These are phyloP conservation scores for Caretta caretta DNA, from an alignment of 2,113 vertebrate genomes.

Conservation along the genomic window DNA sequence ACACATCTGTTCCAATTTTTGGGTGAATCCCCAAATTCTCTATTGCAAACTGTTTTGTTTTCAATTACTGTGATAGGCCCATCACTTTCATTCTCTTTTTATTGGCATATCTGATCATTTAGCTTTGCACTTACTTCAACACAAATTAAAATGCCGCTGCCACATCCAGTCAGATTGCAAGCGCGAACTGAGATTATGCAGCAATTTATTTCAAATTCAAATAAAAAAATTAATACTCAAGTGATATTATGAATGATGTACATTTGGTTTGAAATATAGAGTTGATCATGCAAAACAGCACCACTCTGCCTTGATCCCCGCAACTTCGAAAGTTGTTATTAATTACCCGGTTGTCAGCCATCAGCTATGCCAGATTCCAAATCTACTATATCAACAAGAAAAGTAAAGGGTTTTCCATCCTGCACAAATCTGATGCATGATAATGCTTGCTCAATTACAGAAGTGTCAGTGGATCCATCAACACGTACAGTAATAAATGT, in stretches of 20 bases:
- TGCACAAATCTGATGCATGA: neutral
- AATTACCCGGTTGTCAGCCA: neutral
- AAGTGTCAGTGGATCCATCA: neutral
- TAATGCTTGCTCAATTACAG: neutral
- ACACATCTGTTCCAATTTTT: neutral
- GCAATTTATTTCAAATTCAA: neutral
- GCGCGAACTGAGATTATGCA: neutral
- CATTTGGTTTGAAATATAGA: neutral
- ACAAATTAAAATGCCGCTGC: neutral
- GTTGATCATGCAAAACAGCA: neutral
- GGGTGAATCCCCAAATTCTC: neutral
- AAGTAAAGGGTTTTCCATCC: neutral
- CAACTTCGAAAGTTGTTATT: neutral
- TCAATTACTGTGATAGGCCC: neutral
- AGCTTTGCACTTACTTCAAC: neutral
- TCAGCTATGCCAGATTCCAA: neutral
- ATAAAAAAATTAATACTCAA: neutral
- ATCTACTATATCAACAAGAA: neutral
- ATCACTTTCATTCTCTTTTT: neutral
- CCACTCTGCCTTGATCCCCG: neutral
- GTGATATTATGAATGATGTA: neutral
- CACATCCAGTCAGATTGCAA: neutral
- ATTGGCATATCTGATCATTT: neutral
- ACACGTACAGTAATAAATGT: neutral
- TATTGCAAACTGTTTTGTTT: neutral